Evolutionary conservation across 2,888 invertebrate species (phyloP), one percentile per base, ranked within the genome.

Genomic region (Ectemnius cavifrons): DNA sequence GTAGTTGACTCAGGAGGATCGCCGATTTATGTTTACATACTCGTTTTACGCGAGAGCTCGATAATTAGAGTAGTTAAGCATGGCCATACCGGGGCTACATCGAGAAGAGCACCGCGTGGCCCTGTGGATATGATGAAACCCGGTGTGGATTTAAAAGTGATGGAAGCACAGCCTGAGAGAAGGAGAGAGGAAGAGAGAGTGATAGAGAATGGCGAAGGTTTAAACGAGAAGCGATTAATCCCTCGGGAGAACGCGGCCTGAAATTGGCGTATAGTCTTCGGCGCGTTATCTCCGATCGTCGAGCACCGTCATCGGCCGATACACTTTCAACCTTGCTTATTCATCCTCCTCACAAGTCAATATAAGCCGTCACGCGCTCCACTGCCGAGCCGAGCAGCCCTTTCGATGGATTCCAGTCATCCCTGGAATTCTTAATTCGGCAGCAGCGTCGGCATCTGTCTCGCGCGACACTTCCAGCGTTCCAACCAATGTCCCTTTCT

Each of bases 11-110:
- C 77, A 69, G 73, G 77, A 74, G 79, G 82, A 82, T 82, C 73
- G 82, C 79, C 82, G 82, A 82, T 82, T 82, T 82, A 82, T 81
- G 82, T 82, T 82, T 82, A 80, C 82, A 82, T 82, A 82, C 82
- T 82, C 80, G 78, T 82, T 82, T 82, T 82, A 81, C 82, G 80
- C 63, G 82, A 82, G 82, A 80, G 75, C 80, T 77, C 82, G 82
- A 82, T 82, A 82, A 82, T 82, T 82, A 82, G 82, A 82, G 82
- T 75, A 79, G 79, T 82, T 82, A 82, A 63, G 46, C 64, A 46
- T 46, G 45, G 46, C 23, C 23, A 16, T 16, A 63, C 37, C 11
- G 67, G 46, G 57, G 56, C 60, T 13, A 45, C 11, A 47, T 11
- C 37, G 18, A 60, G 11, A 18, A 4, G 64, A 63, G 62, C 47